Base-by-base conservation (phyloP, 2,113 vertebrate genomes). In the Halcyon senegalensis region DNA sequence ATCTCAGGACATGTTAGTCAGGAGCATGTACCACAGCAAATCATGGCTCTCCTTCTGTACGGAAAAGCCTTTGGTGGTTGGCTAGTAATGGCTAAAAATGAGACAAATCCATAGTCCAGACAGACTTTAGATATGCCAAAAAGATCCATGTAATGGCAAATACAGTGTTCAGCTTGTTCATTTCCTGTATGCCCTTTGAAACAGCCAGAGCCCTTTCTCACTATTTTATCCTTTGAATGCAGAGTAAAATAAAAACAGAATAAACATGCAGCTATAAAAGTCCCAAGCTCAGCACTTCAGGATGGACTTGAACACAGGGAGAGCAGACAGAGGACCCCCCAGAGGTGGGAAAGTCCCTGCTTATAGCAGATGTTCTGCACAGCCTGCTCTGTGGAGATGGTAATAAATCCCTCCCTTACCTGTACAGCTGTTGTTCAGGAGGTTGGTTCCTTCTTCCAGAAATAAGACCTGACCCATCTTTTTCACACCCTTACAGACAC, bases 161-260 rank as follows among this genome's bases (percentile, higher is more conserved):
- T 23, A 18, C 35, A 51, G 10, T 69, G 28, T 85, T 87, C 72
- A 90, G 72, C 30, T 74, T 67, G 67, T 84, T 93, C 83, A 84
- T 96, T 94, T 96, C 96, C 93, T 94, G 96, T 78, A 75, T 0
- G 0, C 33, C 1, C 12, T n/a, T 75, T 78, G 89, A 94, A 95
- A 81, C 80, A 86, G 83, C 56, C 90, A 95, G 85, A 93, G 76
- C 19, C 66, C 75, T 81, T 84, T 92, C 73, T 81, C 72, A 84
- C 79, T 72, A 17, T 86, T 94, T 70, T 66, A 80, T 59, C 79
- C 88, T 97, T 86, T 93, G 92, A 95, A 94, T 78, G 39, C 58
- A 92, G 66, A 90, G 64, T 68, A 67, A 97, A 96, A 93, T 69
- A 85, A 94, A 96, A 96, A 78, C 91, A 95, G 84, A 89, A 94